A percentile compares a stretch with the other conserved stretches of the same genome.
phyloP scores from a whole-genome alignment of 2,113 vertebrate genomes.

The Drymodes brunneopygia region DNA sequence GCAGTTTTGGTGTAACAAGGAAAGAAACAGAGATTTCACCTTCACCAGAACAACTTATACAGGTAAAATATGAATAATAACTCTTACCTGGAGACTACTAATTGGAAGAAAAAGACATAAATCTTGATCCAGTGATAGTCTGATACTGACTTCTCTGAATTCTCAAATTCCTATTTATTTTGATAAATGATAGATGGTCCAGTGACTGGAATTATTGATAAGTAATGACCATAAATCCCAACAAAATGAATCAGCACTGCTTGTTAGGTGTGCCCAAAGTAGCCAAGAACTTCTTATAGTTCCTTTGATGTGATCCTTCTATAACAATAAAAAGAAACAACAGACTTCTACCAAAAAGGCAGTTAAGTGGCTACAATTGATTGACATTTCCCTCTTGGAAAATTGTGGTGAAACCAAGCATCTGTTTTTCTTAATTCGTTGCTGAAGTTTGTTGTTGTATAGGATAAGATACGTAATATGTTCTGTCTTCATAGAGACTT shows the following conservation, averaged over 20 bases:
- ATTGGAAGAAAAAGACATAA: background rate
- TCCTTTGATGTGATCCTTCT: background rate
- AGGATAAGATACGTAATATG: background rate
- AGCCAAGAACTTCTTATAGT: background rate
- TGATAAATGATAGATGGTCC: background rate
- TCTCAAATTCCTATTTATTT: background rate
- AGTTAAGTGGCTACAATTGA: background rate
- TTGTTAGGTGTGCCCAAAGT: background rate
- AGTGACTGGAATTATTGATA: background rate
- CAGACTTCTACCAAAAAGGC: background rate
- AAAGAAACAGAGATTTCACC: slow-evolving; percentile 93
- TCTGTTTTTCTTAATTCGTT: background rate
- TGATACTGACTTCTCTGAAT: background rate
- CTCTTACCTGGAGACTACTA: background rate
- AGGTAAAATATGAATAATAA: slow-evolving; percentile 72
- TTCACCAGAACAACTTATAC: slow-evolving; percentile 86
- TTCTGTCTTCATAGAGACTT: background rate
- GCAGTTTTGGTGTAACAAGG: slow-evolving; percentile 92
- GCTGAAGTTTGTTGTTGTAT: background rate
- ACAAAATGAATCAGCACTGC: background rate
- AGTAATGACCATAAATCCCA: background rate
- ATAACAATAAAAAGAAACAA: background rate
- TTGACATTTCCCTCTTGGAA: background rate
- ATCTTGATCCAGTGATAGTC: background rate
- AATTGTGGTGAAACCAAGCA: background rate